A percentile compares a stretch with the other conserved stretches of the same genome.
Conservation (phyloP, 2,797 vertebrate species). For the Diplodus puntazzo region DNA sequence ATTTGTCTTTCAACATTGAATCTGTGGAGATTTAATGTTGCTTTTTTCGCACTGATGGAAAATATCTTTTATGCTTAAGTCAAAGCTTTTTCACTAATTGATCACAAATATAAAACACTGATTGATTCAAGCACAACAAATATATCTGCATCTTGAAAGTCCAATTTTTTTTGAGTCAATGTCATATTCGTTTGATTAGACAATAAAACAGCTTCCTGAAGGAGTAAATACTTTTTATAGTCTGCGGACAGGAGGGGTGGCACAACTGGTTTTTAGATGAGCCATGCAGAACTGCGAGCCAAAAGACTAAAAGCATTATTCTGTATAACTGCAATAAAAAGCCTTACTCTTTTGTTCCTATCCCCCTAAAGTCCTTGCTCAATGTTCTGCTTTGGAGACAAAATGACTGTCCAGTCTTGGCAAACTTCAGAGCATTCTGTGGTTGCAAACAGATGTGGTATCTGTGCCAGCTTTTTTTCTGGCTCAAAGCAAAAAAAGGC, state of each 20-base stretch:
- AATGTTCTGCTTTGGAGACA: constrained; percentile 45
- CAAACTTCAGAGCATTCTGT: constrained; percentile 58
- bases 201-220: neutral
- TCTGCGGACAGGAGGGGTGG: neutral
- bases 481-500: constrained; percentile 47
- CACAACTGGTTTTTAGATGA: neutral
- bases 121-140: no score
- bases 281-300: neutral
- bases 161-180: neutral
- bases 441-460: constrained; percentile 70
- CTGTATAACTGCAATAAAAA: constrained; percentile 23
- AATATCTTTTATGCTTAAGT: neutral
- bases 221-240: neutral
- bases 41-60: neutral
- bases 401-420: constrained; percentile 51
- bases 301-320: neutral
- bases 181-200: neutral
- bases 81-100: neutral
- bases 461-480: constrained; percentile 44
- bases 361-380: constrained; percentile 4
- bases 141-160: neutral
- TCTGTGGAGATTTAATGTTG: neutral
- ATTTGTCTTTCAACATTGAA: constrained; percentile 2
- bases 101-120: neutral
- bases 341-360: constrained; percentile 22